Evolutionary conservation across 2,113 vertebrate genomes (phyloP).

Genomic region (Pipra filicauda): DNA sequence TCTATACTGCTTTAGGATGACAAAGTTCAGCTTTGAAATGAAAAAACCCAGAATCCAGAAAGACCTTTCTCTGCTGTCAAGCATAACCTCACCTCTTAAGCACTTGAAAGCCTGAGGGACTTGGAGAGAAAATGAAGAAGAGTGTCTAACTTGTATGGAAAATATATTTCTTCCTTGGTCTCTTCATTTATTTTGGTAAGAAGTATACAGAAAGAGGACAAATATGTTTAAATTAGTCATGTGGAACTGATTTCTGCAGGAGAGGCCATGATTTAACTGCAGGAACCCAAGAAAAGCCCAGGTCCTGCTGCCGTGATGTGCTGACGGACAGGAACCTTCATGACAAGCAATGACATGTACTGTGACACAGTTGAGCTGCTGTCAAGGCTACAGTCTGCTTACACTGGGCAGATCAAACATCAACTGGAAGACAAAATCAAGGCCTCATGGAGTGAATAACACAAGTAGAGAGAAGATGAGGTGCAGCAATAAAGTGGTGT

Average conservation of each 20-base stretch:
- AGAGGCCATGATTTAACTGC: background rate
- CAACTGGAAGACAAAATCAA: background rate
- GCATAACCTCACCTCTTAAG: background rate
- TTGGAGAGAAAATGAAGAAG: background rate
- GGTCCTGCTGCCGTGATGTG: background rate
- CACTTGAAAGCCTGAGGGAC: background rate
- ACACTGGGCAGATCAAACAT: background rate
- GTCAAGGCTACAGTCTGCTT: background rate
- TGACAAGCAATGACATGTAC: rapidly evolving
- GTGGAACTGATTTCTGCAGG: background rate
- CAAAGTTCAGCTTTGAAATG: background rate
- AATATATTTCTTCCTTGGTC: background rate
- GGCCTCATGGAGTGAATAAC: background rate
- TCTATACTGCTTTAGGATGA: background rate
- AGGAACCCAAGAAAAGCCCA: background rate
- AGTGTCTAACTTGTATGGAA: background rate
- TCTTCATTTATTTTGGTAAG: background rate
- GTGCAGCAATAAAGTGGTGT: background rate
- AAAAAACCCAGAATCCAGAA: background rate
- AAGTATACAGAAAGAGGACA: background rate
- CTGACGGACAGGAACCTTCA: rapidly evolving
- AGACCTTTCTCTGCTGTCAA: background rate
- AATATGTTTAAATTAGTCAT: background rate
- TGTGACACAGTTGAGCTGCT: background rate
- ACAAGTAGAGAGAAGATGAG: background rate